These are phyloP conservation scores for Phrixothrix hirtus DNA, from an alignment of 2,888 invertebrate genomes.

Conservation along the genomic window DNA sequence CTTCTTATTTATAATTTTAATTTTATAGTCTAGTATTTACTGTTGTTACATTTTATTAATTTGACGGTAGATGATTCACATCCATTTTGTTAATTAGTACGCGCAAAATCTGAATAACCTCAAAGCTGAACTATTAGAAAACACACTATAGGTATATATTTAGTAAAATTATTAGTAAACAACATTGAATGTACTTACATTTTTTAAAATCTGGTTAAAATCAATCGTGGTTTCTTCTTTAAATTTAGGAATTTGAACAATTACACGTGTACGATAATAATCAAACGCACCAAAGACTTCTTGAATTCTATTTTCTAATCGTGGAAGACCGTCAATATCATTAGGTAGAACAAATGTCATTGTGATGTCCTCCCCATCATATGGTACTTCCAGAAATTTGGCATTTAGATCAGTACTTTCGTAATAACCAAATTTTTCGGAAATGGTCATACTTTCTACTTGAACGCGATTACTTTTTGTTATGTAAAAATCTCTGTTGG, in stretches of 20 bases:
- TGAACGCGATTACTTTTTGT: constrained; percentile 14
- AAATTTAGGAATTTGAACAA: constrained; percentile 1
- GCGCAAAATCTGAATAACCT: no score
- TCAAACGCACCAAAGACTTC: neutral
- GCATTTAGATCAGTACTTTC: neutral
- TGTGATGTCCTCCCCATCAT: neutral
- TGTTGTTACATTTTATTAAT: no score
- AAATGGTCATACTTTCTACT: neutral
- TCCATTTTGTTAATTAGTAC: no score
- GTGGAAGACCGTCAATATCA: neutral
- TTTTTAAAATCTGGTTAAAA: neutral
- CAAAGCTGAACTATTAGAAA: no score
- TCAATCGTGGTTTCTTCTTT: neutral
- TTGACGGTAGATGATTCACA: no score
- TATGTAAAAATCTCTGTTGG: constrained; percentile 10
- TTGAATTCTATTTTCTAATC: neutral
- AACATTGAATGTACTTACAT: no score
- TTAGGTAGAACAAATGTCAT: constrained; percentile 4
- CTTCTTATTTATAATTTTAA: no score
- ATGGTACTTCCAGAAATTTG: neutral
- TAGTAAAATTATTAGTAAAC: no score
- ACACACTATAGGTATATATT: no score
- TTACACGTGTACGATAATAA: neutral
- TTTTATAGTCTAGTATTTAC: no score
- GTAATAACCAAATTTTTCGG: neutral